These are phyloP conservation scores for Lysiphlebus fabarum DNA, from an alignment of 1,140 invertebrate species.

Conservation along the genomic window DNA sequence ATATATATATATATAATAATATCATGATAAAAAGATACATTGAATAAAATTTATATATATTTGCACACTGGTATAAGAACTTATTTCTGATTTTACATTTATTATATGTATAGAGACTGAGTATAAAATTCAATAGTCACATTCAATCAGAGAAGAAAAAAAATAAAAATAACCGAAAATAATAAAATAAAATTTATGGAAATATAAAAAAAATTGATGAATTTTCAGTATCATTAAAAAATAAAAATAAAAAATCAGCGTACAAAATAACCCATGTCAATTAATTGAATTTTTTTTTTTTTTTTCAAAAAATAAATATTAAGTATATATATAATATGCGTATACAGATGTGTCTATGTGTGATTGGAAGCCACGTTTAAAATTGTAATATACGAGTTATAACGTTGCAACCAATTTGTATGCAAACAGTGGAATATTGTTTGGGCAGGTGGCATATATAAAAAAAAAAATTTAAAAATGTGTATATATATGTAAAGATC, in stretches of 20 bases:
- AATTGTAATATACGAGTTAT: constrained; percentile 15
- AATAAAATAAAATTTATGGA: not conserved
- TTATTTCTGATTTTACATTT: no score
- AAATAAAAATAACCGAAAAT: not conserved
- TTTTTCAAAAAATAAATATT: constrained; percentile 3
- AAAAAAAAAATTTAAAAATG: constrained; percentile 4
- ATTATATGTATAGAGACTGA: no score
- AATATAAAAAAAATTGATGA: not conserved
- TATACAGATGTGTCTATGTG: no score
- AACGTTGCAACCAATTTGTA: constrained; percentile 13
- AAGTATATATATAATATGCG: no score
- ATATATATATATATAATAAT: no score
- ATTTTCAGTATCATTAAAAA: constrained; percentile 2
- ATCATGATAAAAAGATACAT: constrained; percentile 5
- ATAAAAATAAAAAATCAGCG: not conserved
- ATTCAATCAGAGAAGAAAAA: no score
- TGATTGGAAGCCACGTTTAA: not conserved
- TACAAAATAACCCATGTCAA: not conserved
- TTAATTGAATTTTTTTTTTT: not conserved
- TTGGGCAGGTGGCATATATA: constrained; percentile 8
- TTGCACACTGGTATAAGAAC: no score
- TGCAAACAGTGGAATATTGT: constrained; percentile 15
- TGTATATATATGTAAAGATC: not conserved
- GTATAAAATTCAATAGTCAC: no score
- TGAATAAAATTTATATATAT: no score